phyloP scores from a whole-genome alignment of 1,140 invertebrate species.

The Hetaerina americana region DNA sequence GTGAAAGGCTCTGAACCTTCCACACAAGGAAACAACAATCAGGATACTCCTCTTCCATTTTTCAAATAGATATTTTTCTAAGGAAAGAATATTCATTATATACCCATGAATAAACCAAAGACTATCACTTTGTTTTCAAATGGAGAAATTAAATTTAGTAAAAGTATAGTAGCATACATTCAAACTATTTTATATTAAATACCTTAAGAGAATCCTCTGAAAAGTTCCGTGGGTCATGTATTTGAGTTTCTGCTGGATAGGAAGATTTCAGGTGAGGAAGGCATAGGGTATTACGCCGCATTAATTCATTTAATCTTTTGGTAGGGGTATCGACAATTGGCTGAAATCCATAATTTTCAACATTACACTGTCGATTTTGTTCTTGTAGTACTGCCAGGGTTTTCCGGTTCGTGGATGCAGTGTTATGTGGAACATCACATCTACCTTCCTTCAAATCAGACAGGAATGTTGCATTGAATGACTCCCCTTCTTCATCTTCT shows the following conservation, averaged over 20 bases:
- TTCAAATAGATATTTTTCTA: no score
- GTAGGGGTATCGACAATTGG: conserved; percentile 17
- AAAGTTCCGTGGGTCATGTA: conserved; percentile 31
- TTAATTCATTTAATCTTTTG: conserved; percentile 51
- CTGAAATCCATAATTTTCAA: conserved; percentile 43
- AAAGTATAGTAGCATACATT: no score
- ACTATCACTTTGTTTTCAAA: no score
- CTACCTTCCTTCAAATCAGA: conserved; percentile 19
- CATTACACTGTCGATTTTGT: conserved; percentile 18
- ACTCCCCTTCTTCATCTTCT: conserved; percentile 70
- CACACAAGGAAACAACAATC: no score
- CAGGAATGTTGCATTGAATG: conserved; percentile 62
- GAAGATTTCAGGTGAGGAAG: conserved; percentile 78
- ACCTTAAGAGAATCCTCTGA: conserved; percentile 68
- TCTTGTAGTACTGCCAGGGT: conserved; percentile 5
- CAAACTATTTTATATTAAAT: no score
- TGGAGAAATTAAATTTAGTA: no score
- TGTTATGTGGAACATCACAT: conserved; percentile 2
- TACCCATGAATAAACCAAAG: no score
- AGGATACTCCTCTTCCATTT: no score
- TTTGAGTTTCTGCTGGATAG: conserved; percentile 77
- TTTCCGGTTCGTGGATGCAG: neutral
- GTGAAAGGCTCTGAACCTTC: no score
- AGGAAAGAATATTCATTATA: no score
- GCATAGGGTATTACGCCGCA: conserved; percentile 71